Percentiles rank a stretch among this genome's conserved stretches.
Conservation (phyloP, 2,113 vertebrate species). For the Petromus typicus region DNA sequence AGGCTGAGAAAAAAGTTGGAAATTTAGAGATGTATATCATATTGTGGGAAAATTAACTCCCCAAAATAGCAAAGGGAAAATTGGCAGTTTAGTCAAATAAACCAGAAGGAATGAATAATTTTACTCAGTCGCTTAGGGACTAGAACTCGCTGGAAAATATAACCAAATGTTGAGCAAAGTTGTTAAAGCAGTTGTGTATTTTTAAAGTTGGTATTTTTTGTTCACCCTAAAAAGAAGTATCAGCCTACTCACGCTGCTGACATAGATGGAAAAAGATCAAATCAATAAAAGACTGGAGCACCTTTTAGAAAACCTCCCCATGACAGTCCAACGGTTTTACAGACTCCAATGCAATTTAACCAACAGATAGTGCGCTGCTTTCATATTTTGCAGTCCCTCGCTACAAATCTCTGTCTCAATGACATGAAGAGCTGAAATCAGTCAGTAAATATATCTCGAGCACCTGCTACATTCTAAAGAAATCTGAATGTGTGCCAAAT, state of each 20-base stretch:
- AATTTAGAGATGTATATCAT: constrained; percentile 64
- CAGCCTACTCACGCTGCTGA: not conserved
- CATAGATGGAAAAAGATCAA: constrained; percentile 12
- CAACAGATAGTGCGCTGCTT: not conserved
- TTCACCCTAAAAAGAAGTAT: not conserved
- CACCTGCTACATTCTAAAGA: not conserved
- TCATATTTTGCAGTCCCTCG: not conserved
- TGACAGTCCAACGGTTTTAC: not conserved
- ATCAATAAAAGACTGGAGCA: not conserved
- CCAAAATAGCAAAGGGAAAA: constrained; percentile 76
- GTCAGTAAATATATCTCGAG: not conserved
- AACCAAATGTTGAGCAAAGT: constrained; percentile 58
- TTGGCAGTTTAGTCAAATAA: constrained; percentile 72
- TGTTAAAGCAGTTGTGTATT: constrained; percentile 49
- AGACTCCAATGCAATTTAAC: not conserved
- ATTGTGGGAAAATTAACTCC: constrained; percentile 69
- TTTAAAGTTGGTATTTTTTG: constrained; percentile 34
- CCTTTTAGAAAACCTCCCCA: not conserved
- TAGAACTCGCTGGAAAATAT: constrained; percentile 63
- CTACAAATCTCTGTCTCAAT: not conserved
- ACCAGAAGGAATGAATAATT: constrained; percentile 74
- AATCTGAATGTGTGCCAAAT: not conserved
- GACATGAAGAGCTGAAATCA: not conserved
- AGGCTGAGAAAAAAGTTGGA: constrained; percentile 63
- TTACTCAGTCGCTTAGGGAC: constrained; percentile 62